These are phyloP conservation scores for Ceratoteleas bidentatus DNA, from an alignment of 1,140 invertebrate genomes.

Conservation along the genomic window DNA sequence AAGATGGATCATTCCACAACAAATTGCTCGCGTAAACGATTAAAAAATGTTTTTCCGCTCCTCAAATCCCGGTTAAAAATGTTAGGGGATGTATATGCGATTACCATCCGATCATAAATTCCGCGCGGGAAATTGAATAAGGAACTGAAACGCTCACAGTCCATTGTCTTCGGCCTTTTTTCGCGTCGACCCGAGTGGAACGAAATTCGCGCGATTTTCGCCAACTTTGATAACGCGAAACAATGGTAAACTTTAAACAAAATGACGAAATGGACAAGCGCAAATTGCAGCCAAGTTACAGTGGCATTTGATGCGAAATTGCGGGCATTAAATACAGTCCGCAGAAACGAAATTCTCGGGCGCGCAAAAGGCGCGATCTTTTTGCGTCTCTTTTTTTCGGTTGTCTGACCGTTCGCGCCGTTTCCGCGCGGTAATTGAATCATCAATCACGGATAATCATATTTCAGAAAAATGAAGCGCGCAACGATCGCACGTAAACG, in stretches of 20 bases:
- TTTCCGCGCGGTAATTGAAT: slow-evolving; percentile 18
- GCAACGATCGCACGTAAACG: slow-evolving; percentile 14
- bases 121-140: too few species aligned
- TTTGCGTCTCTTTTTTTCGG: too few species aligned
- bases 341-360: slow-evolving; percentile 2
- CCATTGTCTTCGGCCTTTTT: neutral
- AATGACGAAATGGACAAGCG: slow-evolving; percentile 20
- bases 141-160: too few species aligned
- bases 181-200: slow-evolving; percentile 6
- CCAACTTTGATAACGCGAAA: slow-evolving; percentile 26
- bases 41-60: too few species aligned
- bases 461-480: slow-evolving; percentile 10
- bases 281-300: slow-evolving; percentile 17
- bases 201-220: slow-evolving; percentile 19
- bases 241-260: slow-evolving; percentile 35
- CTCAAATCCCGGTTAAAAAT: too few species aligned
- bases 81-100: too few species aligned
- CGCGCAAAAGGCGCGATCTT: slow-evolving; percentile 9
- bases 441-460: slow-evolving; percentile 14
- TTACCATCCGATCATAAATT: too few species aligned
- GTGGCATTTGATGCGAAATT: slow-evolving; percentile 29
- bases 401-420: slow-evolving; percentile 4
- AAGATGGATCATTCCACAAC: too few species aligned
- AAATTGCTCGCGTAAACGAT: too few species aligned
- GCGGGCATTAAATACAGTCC: slow-evolving; percentile 22